phyloP scores from a whole-genome alignment of 92 coral and sea anemone genomes.

The Nematostella vectensis region DNA sequence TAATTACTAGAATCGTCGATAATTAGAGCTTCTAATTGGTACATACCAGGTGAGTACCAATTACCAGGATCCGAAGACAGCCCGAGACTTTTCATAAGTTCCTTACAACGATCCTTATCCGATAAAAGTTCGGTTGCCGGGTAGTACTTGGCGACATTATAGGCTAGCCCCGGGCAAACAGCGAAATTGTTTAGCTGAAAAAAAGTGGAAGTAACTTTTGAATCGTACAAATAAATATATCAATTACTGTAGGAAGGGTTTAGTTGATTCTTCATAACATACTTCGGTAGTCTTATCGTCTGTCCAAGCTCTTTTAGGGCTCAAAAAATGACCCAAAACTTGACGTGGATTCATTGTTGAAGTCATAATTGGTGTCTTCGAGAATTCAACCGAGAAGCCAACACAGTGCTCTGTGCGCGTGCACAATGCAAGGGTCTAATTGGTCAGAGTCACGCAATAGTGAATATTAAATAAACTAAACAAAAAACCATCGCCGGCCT shows the following conservation, averaged over 20 bases:
- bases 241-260: not conserved
- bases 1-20: too few relatives aligned
- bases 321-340: constrained; percentile 32
- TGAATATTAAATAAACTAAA: too few relatives aligned
- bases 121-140: constrained; percentile 28
- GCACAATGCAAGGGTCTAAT: constrained; percentile 24
- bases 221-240: not conserved
- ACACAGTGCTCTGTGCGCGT: constrained; percentile 9
- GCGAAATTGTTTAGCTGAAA: constrained; percentile 51
- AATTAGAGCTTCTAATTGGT: too few relatives aligned
- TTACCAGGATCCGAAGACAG: constrained; percentile 55
- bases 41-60: constrained; percentile 80
- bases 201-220: not conserved
- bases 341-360: constrained; percentile 79
- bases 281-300: constrained; percentile 44
- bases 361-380: constrained; percentile 50
- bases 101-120: constrained; percentile 52
- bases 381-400: constrained; percentile 9
- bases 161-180: constrained; percentile 65
- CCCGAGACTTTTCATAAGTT: constrained; percentile 71
- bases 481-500: too few relatives aligned
- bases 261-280: constrained; percentile 4
- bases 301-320: constrained; percentile 62
- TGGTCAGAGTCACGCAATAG: constrained; percentile 35
- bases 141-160: constrained; percentile 70